These are phyloP conservation scores for Cheilosia urbana DNA, from an alignment of 2,888 invertebrate genomes.

Conservation along the genomic window DNA sequence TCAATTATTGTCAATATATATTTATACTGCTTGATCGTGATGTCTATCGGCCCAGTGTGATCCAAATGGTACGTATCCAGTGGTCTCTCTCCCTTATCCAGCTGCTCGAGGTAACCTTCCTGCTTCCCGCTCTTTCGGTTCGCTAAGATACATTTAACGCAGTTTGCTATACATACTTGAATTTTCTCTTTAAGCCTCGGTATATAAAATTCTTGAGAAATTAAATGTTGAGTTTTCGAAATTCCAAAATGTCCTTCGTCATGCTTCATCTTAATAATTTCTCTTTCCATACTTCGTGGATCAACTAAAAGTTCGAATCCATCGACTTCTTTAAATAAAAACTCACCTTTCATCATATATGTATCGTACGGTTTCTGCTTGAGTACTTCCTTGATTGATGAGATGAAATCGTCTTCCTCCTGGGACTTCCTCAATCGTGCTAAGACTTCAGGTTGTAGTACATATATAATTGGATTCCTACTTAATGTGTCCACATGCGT, in stretches of 20 bases:
- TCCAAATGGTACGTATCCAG: too few relatives aligned
- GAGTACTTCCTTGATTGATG: constrained; percentile 22
- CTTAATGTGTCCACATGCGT: constrained; percentile 27
- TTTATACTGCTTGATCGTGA: too few relatives aligned
- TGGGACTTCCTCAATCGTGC: constrained; percentile 14
- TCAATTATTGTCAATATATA: too few relatives aligned
- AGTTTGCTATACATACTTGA: constrained; percentile 18
- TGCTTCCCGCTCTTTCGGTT: too few relatives aligned
- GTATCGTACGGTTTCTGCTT: constrained; percentile 22
- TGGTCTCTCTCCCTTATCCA: too few relatives aligned
- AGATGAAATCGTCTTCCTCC: constrained; percentile 39
- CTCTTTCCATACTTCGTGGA: constrained; percentile 27
- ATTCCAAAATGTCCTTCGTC: constrained; percentile 17
- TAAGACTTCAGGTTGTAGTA: constrained; percentile 15
- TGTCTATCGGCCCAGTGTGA: too few relatives aligned
- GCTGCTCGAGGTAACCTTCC: too few relatives aligned
- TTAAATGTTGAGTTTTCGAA: constrained; percentile 37
- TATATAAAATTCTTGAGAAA: too few relatives aligned
- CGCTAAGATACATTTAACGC: background rate
- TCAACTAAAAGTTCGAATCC: constrained; percentile 16
- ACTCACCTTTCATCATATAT: constrained; percentile 22
- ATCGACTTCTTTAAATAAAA: constrained; percentile 29
- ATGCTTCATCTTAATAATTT: constrained; percentile 43
- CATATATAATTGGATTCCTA: background rate
- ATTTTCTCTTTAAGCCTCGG: too few relatives aligned